These are phyloP conservation scores for Sminthurides aquaticus DNA, from an alignment of 2,888 invertebrate species.

Conservation along the genomic window DNA sequence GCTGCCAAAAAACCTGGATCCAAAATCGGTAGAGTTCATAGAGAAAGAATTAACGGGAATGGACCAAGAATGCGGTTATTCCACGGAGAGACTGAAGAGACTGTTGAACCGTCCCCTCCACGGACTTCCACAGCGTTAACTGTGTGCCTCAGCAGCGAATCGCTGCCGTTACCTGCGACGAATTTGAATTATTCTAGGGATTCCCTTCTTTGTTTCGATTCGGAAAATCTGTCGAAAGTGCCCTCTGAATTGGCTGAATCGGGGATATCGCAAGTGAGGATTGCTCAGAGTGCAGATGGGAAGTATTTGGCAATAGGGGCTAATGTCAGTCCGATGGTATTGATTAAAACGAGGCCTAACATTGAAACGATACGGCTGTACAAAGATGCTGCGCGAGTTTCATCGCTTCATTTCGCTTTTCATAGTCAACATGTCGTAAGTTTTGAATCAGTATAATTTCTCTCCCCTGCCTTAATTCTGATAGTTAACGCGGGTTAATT, in stretches of 20 bases:
- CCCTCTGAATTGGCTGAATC: slow-evolving; percentile 19
- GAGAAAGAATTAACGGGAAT: too few relatives aligned
- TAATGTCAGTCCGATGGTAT: slow-evolving; percentile 32
- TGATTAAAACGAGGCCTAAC: slow-evolving; percentile 26
- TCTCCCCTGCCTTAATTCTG: not conserved
- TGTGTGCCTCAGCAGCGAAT: too few relatives aligned
- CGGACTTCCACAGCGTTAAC: too few relatives aligned
- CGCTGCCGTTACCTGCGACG: too few relatives aligned
- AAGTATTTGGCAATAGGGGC: slow-evolving; percentile 33
- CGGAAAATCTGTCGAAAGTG: not conserved
- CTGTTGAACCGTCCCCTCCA: too few relatives aligned
- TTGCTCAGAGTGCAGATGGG: slow-evolving; percentile 29
- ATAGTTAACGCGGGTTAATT: too few relatives aligned
- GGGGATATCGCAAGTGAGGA: slow-evolving; percentile 28
- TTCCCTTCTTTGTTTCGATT: not conserved
- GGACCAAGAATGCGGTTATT: too few relatives aligned
- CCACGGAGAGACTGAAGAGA: too few relatives aligned
- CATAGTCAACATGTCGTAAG: not conserved
- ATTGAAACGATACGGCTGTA: slow-evolving; percentile 26
- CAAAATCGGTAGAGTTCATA: too few relatives aligned
- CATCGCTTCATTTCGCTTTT: slow-evolving; percentile 34
- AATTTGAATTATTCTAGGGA: not conserved
- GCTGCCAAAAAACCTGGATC: slow-evolving; percentile 4
- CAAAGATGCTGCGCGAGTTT: slow-evolving; percentile 32
- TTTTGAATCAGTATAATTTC: not conserved